phyloP scores from a whole-genome alignment of 2,797 vertebrate genomes.

The Poecilia wingei region DNA sequence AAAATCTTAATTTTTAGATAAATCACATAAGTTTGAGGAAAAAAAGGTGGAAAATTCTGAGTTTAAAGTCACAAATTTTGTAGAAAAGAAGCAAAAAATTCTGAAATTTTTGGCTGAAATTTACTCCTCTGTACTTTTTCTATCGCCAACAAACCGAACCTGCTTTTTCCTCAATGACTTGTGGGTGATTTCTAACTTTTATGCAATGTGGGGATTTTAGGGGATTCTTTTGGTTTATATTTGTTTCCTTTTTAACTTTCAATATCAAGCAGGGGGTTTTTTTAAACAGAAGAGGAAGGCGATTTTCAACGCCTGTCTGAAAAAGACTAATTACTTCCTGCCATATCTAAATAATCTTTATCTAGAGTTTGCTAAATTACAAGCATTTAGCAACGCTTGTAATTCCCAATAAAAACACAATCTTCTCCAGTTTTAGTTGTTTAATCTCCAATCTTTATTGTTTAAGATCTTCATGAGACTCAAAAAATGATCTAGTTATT shows the following conservation, averaged over 20 bases:
- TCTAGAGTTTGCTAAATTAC: background rate
- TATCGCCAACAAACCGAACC: too few relatives aligned
- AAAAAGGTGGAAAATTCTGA: too few relatives aligned
- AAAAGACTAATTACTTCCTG: background rate
- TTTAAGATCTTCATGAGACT: background rate
- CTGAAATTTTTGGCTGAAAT: too few relatives aligned
- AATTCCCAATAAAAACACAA: background rate
- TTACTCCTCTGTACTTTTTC: too few relatives aligned
- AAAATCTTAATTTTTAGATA: too few relatives aligned
- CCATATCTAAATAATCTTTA: background rate
- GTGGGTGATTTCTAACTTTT: background rate
- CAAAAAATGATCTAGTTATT: background rate
- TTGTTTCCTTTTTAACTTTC: background rate
- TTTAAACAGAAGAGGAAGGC: background rate
- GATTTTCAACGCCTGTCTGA: background rate
- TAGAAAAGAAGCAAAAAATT: too few relatives aligned
- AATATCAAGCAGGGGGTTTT: background rate
- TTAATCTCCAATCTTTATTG: background rate
- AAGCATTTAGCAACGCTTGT: background rate
- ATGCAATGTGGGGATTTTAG: background rate
- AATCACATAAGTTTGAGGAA: too few relatives aligned
- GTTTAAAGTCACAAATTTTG: too few relatives aligned
- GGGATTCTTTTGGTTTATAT: background rate
- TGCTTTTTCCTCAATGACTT: background rate
- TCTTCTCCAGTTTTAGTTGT: background rate